phyloP scores from a whole-genome alignment of 2,113 vertebrate species.

The Ondatra zibethicus region DNA sequence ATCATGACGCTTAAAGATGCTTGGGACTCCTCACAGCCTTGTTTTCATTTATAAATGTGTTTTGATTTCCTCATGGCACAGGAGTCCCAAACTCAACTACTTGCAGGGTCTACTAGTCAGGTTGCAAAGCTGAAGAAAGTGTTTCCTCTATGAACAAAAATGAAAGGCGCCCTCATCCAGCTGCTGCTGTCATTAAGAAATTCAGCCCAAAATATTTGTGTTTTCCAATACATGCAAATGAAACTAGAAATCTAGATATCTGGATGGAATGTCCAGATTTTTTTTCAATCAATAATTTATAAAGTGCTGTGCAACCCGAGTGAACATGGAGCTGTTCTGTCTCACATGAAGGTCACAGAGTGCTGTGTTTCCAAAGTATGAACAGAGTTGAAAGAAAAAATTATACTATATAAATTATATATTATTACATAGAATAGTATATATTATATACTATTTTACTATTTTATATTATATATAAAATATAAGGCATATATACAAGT shows the following conservation, averaged over 20 bases:
- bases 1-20: background rate
- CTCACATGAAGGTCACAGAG: background rate
- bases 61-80: background rate
- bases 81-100: background rate
- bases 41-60: conserved; percentile 25
- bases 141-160: background rate
- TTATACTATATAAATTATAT: background rate
- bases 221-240: background rate
- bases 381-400: background rate
- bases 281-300: background rate
- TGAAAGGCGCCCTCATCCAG: background rate
- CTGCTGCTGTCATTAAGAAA: background rate
- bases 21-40: background rate
- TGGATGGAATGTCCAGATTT: background rate
- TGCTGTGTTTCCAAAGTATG: background rate
- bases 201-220: background rate
- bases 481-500: background rate
- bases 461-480: background rate
- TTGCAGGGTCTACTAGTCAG: background rate
- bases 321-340: background rate
- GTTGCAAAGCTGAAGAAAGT: background rate
- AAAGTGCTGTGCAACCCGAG: background rate
- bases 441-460: background rate
- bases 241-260: conserved; percentile 42
- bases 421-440: background rate